A percentile compares a stretch with the other conserved stretches of the same genome.
Evolutionary conservation across 2,797 vertebrate genomes (phyloP).

Genomic region (Sebastes itinus): DNA sequence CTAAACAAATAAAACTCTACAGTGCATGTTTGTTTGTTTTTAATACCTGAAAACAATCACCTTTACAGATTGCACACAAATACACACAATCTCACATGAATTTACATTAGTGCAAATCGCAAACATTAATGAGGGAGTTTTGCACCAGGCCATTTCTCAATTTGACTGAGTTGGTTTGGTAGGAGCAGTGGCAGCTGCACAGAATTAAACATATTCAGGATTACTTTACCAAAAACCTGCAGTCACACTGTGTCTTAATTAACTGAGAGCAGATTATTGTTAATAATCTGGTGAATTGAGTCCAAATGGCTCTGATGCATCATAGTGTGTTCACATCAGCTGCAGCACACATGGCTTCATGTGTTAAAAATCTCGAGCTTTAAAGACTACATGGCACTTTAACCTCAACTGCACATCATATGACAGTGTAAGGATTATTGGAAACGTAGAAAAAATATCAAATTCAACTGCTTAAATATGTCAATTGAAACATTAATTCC

Average conservation of each 20-base stretch:
- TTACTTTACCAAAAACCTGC: constrained; percentile 19
- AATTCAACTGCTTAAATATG: constrained; percentile 25
- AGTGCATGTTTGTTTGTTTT: constrained; percentile 31
- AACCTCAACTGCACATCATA: constrained; percentile 30
- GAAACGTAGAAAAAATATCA: constrained; percentile 52
- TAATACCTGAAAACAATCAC: constrained; percentile 71
- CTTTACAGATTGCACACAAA: constrained; percentile 60
- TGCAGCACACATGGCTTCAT: constrained; percentile 13
- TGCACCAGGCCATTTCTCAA: constrained; percentile 27
- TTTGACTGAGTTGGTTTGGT: constrained; percentile 21
- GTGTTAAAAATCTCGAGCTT: constrained; percentile 17
- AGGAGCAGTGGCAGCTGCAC: constrained; percentile 35
- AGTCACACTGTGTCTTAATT: neutral
- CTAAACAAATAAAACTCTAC: constrained; percentile 1
- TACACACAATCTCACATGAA: constrained; percentile 62
- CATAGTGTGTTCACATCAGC: neutral
- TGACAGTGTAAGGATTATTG: constrained; percentile 12
- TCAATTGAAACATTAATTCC: constrained; percentile 22
- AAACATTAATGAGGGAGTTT: constrained; percentile 48
- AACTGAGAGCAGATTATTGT: neutral
- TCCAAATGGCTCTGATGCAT: neutral
- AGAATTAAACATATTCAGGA: constrained; percentile 26
- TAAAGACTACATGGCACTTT: constrained; percentile 64
- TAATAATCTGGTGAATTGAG: neutral
- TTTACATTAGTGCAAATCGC: constrained; percentile 77